Percentiles rank a stretch among this genome's conserved stretches.
Conservation (phyloP, 2,888 invertebrate species). For the Amphiduros pacificus region DNA sequence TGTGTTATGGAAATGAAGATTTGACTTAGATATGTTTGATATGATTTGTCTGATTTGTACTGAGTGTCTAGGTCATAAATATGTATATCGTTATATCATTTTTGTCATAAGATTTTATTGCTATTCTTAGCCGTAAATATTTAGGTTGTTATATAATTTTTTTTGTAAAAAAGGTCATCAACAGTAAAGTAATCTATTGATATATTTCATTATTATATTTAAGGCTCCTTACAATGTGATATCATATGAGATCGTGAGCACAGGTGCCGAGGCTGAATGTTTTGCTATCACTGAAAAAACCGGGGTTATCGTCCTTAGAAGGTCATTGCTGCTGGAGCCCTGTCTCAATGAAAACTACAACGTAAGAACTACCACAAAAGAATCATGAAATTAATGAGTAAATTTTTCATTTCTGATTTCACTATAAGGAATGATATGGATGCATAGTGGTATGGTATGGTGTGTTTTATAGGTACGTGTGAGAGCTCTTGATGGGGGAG, state of each 20-base stretch:
- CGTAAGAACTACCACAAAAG: too few species aligned
- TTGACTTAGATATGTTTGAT: too few species aligned
- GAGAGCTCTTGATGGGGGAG: conserved; percentile 36
- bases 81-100: too few species aligned
- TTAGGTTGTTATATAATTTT: neutral
- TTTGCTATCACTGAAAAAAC: conserved; percentile 36
- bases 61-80: too few species aligned
- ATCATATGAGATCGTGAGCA: conserved; percentile 41
- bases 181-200: neutral
- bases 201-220: neutral
- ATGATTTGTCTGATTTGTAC: too few species aligned
- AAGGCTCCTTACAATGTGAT: conserved; percentile 44
- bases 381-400: conserved; percentile 1
- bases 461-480: conserved; percentile 30
- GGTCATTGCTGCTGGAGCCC: conserved; percentile 29
- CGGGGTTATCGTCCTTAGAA: conserved; percentile 26
- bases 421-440: too few species aligned
- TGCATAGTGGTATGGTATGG: too few species aligned
- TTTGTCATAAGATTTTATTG: too few species aligned
- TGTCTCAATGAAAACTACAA: conserved; percentile 25
- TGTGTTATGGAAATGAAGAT: too few species aligned
- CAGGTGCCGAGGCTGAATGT: conserved; percentile 36
- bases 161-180: neutral
- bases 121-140: too few species aligned
- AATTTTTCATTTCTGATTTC: too few species aligned